phyloP scores from a whole-genome alignment of 2,888 invertebrate genomes.

The Meliscaeva auricollis region DNA sequence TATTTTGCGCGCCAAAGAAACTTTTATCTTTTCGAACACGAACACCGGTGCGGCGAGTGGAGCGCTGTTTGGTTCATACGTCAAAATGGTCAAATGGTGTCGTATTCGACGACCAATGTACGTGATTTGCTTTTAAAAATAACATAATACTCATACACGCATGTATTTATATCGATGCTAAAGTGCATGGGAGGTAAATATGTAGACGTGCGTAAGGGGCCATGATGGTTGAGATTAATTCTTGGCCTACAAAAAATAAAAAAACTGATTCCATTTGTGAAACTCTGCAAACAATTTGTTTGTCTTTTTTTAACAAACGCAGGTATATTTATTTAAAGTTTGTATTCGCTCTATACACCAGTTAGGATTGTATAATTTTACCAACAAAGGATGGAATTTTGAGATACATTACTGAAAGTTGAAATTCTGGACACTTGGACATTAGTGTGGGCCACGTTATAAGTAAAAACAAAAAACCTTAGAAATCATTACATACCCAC shows the following conservation, averaged over 20 bases:
- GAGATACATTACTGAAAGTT: too few species aligned
- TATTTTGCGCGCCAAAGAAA: constrained; percentile 1
- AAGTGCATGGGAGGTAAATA: not conserved
- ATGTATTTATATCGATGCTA: constrained; percentile 1
- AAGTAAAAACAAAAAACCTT: too few species aligned
- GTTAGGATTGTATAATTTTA: too few species aligned
- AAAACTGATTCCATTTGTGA: constrained; percentile 2
- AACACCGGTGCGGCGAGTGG: not conserved
- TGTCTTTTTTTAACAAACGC: not conserved
- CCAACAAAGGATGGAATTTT: too few species aligned
- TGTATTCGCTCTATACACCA: too few species aligned
- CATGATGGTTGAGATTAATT: constrained; percentile 44
- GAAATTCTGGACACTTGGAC: too few species aligned
- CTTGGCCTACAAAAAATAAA: constrained; percentile 27
- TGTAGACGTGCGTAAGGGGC: constrained; percentile 27
- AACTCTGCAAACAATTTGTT: constrained; percentile 2
- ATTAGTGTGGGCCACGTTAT: too few species aligned
- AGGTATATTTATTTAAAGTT: too few species aligned
- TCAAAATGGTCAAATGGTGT: constrained; percentile 47
- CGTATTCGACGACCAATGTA: constrained; percentile 29
- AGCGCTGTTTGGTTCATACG: constrained; percentile 3
- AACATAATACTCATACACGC: not conserved
- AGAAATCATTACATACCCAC: too few species aligned
- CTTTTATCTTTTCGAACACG: constrained; percentile 6
- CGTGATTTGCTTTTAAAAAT: constrained; percentile 56